Base-by-base conservation (phyloP, 2,797 vertebrate genomes). In the Coluber constrictor region DNA sequence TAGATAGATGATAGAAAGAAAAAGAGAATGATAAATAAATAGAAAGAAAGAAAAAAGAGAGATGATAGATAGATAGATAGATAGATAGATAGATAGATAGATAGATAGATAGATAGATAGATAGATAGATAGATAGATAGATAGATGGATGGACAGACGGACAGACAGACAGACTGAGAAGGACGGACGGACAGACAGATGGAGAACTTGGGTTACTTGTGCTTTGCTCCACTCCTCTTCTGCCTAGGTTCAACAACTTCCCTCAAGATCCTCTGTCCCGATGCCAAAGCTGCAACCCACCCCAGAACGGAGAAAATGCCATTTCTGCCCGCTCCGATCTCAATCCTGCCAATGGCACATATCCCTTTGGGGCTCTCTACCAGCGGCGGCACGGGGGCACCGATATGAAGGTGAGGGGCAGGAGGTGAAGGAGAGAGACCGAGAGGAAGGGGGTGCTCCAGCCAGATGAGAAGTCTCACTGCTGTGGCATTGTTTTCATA, bases 321-420 rank as follows among this genome's bases (percentile, higher is more conserved):
- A 98, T 99, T 95, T 98, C 99, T 0, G 98, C 99, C 29, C 99
- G 99, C 89, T 99, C 99, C 0, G 99, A 99, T 96, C 98, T 99
- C 93, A 99, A 99, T 96, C 98, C 98, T 0, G 92, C 97, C 57
- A 99, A 99, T 0, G 99, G 99, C 95, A 98, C 99, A 0, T 99
- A 99, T 96, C 99, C 99, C 0, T 99, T 99, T 96, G 98, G 98
- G 0, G 99, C 99, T 25, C 97, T 99, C 94, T 95, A 16, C 43
- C 99, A 99, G 97, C 98, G 99, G 90, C 96, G 97, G 15, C 99
- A 99, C 0, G 99, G 99, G 0, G 99, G 98, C 96, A 99, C 98
- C 0, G 99, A 99, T 74, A 98, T 98, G 98, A 99, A 99, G 99
- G 99, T 98, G 89, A 60, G 96, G 3, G 1, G 4, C 0, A 29